Conservation (phyloP, 2,888 invertebrate genomes). For the Tricholauxania praeusta region DNA sequence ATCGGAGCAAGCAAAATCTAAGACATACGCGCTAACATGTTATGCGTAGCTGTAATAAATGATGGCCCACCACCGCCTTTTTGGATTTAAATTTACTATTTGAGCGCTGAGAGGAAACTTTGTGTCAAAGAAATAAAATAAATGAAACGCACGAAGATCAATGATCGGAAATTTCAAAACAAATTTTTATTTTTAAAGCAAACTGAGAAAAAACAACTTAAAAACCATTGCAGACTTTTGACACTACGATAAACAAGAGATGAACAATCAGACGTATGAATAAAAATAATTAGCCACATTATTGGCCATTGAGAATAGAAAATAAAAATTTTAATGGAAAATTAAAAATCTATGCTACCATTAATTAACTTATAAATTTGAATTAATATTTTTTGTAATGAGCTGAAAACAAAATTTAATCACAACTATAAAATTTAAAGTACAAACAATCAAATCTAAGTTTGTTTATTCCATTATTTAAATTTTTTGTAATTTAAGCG, state of each 20-base stretch:
- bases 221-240: neutral
- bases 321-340: too few species aligned
- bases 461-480: too few species aligned
- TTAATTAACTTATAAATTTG: neutral
- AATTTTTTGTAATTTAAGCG: too few species aligned
- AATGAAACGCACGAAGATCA: slow-evolving; percentile 2
- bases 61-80: neutral
- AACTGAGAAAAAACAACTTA: neutral
- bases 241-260: too few species aligned
- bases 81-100: neutral
- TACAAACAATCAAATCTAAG: neutral
- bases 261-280: too few species aligned
- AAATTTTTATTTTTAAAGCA: slow-evolving; percentile 19
- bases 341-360: too few species aligned
- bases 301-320: too few species aligned
- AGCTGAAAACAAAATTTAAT: neutral
- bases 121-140: neutral
- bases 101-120: neutral
- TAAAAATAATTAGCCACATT: too few species aligned
- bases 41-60: neutral
- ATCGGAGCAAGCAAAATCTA: too few species aligned
- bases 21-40: neutral
- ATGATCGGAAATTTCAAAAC: slow-evolving; percentile 20
- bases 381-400: neutral
- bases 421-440: neutral